Conservation (phyloP, 2,113 vertebrate genomes). For the Epinephelus moara region DNA sequence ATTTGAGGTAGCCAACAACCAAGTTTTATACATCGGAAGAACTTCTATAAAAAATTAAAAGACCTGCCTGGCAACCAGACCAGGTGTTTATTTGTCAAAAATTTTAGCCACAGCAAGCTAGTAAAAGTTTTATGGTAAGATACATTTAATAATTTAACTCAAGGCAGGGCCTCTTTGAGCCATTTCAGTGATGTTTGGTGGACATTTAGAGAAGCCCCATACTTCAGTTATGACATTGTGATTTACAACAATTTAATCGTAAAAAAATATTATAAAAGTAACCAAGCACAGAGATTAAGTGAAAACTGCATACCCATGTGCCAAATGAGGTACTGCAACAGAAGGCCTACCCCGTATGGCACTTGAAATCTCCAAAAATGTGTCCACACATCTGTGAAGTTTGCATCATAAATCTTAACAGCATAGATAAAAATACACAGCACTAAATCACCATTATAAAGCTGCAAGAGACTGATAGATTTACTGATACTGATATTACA, state of each 20-base stretch:
- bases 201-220: not conserved
- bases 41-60: too few relatives aligned
- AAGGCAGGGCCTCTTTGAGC: too few relatives aligned
- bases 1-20: too few relatives aligned
- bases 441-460: not conserved
- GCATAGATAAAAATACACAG: not conserved
- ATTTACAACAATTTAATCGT: too few relatives aligned
- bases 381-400: not conserved
- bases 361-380: not conserved
- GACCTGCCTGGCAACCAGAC: too few relatives aligned
- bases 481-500: not conserved
- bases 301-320: too few relatives aligned
- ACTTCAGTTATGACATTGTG: not conserved
- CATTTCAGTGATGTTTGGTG: not conserved
- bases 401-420: not conserved
- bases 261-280: not conserved
- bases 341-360: not conserved
- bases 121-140: too few relatives aligned
- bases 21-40: too few relatives aligned
- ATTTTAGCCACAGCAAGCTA: too few relatives aligned
- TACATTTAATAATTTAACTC: too few relatives aligned
- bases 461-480: not conserved
- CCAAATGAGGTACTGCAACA: not conserved
- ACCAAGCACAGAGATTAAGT: not conserved
- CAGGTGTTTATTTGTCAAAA: too few relatives aligned